These are phyloP conservation scores for Fulica atra DNA, from an alignment of 2,113 vertebrate species.

Conservation along the genomic window DNA sequence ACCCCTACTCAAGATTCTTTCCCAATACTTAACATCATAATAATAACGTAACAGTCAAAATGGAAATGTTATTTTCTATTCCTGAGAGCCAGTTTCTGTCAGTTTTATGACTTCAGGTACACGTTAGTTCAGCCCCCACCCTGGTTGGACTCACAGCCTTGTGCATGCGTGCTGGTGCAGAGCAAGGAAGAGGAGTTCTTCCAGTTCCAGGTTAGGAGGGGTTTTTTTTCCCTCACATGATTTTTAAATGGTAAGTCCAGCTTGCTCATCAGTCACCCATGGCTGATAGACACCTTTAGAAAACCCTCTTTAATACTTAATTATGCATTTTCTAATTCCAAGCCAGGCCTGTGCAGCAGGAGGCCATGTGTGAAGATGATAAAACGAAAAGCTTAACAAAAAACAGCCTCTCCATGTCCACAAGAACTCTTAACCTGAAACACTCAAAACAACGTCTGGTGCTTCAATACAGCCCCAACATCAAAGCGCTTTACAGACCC, in stretches of 20 bases:
- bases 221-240: neutral
- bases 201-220: neutral
- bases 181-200: neutral
- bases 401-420: neutral
- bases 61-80: neutral
- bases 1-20: neutral
- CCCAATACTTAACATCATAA: neutral
- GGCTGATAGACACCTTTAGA: neutral
- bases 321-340: neutral
- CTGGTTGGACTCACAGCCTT: neutral
- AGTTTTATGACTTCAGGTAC: neutral
- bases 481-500: conserved; percentile 4
- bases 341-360: neutral
- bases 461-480: neutral
- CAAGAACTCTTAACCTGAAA: neutral
- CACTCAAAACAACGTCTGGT: neutral
- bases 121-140: neutral
- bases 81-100: neutral
- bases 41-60: neutral
- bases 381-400: conserved; percentile 32
- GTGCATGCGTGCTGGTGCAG: rapidly evolving
- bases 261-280: neutral
- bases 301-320: neutral
- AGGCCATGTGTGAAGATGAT: conserved; percentile 12
- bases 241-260: neutral